Evolutionary conservation across 2,888 invertebrate genomes (phyloP).

Genomic region (Idaea straminata): DNA sequence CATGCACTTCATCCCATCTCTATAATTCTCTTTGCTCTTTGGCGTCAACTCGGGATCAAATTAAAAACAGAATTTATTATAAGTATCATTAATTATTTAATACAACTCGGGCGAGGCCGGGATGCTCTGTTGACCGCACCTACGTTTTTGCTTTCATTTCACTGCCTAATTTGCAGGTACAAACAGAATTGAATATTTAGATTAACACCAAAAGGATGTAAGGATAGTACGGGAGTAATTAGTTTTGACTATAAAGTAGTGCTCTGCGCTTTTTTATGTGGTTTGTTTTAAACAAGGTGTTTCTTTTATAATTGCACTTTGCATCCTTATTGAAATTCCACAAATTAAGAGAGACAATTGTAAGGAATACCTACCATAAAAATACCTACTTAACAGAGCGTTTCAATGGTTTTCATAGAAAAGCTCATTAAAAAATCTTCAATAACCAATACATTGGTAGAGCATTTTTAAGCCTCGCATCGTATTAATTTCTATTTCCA

Average conservation of each 20-base stretch:
- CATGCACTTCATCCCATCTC: background rate
- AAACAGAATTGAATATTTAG: conserved; percentile 73
- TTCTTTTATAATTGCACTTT: background rate
- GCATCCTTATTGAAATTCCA: too few relatives aligned
- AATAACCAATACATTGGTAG: background rate
- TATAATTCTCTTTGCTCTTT: conserved; percentile 33
- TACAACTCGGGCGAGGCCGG: conserved; percentile 50
- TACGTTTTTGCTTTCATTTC: conserved; percentile 66
- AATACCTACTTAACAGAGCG: too few relatives aligned
- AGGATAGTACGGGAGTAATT: conserved; percentile 46
- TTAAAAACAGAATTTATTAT: conserved; percentile 78
- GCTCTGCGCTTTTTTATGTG: conserved; percentile 26
- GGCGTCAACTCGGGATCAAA: conserved; percentile 57
- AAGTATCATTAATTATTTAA: conserved; percentile 73
- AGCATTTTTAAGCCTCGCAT: background rate
- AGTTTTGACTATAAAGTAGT: conserved; percentile 47
- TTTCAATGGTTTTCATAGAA: background rate
- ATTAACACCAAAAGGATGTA: conserved; percentile 57
- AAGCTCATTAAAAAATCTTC: background rate
- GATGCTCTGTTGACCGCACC: conserved; percentile 54
- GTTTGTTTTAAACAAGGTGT: background rate
- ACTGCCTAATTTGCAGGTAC: conserved; percentile 53
- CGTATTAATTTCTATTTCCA: conserved; percentile 2
- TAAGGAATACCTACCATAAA: too few relatives aligned
- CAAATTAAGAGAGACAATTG: too few relatives aligned